These are phyloP conservation scores for Drosophila watanabei DNA, from an alignment of 1,140 invertebrate genomes.

Conservation along the genomic window DNA sequence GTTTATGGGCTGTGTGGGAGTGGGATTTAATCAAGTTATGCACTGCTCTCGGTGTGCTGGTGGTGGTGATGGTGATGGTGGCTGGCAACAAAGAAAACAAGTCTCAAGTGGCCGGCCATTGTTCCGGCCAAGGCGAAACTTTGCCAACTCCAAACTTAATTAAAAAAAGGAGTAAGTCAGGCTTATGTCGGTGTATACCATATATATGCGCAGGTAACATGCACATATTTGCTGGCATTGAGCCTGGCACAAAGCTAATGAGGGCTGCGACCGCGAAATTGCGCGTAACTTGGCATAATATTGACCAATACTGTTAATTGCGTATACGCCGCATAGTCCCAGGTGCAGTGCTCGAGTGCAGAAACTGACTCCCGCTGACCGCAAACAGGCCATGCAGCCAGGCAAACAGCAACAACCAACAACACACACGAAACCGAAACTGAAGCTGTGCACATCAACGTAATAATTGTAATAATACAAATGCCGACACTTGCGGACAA, in stretches of 20 bases:
- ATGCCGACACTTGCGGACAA: slow-evolving; percentile 77
- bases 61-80: not conserved
- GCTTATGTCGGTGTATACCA: not conserved
- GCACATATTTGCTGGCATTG: slow-evolving; percentile 35
- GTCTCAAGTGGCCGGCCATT: slow-evolving; percentile 76
- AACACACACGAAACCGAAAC: slow-evolving; percentile 12
- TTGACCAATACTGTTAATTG: slow-evolving; percentile 78
- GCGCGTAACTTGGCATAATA: slow-evolving; percentile 80
- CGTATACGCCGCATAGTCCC: slow-evolving; percentile 64
- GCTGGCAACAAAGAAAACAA: slow-evolving; percentile 76
- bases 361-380: slow-evolving; percentile 62
- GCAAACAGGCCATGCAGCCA: slow-evolving; percentile 67
- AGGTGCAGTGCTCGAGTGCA: slow-evolving; percentile 9
- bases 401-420: slow-evolving; percentile 52
- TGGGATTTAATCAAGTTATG: slow-evolving; percentile 82
- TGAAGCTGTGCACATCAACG: slow-evolving; percentile 72
- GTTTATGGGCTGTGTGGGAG: slow-evolving; percentile 67
- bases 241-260: slow-evolving; percentile 60
- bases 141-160: slow-evolving; percentile 60
- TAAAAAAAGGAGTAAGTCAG: slow-evolving; percentile 34
- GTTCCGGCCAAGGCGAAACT: slow-evolving; percentile 66
- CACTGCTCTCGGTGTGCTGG: not conserved
- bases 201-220: not conserved
- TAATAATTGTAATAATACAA: slow-evolving; percentile 81
- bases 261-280: slow-evolving; percentile 71